Evolutionary conservation across 2,888 invertebrate species (phyloP).

Genomic region (Psylliodes chrysocephalus): DNA sequence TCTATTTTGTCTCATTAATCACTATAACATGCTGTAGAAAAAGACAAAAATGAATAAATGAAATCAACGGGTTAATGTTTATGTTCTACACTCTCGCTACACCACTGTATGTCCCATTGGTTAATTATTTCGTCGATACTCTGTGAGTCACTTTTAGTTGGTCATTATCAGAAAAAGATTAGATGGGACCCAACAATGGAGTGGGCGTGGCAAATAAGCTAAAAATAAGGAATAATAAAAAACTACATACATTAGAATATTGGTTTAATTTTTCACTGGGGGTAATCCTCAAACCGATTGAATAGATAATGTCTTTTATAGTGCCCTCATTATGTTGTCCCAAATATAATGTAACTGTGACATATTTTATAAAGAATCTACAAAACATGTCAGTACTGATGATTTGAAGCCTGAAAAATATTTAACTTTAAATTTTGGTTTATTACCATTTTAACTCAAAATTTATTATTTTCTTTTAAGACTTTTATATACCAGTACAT

Average conservation of each 20-base stretch:
- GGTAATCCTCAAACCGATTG: not conserved
- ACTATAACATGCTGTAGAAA: too few relatives aligned
- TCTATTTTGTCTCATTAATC: too few relatives aligned
- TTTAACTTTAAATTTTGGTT: too few relatives aligned
- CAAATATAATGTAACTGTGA: too few relatives aligned
- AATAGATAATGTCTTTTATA: conserved; percentile 6
- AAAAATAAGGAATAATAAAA: conserved; percentile 20
- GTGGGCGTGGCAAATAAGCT: conserved; percentile 13
- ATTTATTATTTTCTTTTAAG: too few relatives aligned
- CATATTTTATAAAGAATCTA: too few relatives aligned
- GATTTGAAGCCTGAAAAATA: too few relatives aligned
- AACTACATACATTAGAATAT: conserved; percentile 13
- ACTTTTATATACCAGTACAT: too few relatives aligned
- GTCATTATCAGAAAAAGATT: conserved; percentile 32
- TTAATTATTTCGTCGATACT: conserved; percentile 50
- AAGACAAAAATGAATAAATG: too few relatives aligned
- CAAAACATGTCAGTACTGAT: too few relatives aligned
- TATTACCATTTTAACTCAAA: too few relatives aligned
- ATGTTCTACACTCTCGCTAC: not conserved
- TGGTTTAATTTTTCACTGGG: conserved; percentile 6
- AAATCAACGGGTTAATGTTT: too few relatives aligned
- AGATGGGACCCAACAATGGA: conserved; percentile 14
- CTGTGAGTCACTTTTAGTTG: conserved; percentile 23
- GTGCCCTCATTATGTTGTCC: not conserved
- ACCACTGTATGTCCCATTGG: not conserved